These are phyloP conservation scores for Limanda limanda DNA, from an alignment of 2,113 vertebrate species.

Conservation along the genomic window DNA sequence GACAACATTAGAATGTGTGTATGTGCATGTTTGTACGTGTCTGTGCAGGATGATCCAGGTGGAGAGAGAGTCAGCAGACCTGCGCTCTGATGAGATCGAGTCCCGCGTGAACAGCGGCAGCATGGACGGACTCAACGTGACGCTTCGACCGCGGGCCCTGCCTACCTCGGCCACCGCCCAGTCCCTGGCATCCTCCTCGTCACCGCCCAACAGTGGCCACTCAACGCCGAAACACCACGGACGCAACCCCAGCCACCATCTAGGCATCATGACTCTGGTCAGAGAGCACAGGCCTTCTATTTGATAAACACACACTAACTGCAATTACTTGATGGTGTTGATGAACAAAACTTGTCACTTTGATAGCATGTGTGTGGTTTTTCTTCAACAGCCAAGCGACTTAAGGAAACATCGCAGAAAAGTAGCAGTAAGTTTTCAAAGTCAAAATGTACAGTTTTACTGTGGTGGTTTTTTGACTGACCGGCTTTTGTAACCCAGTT, in stretches of 20 bases:
- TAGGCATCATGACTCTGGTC: slow-evolving; percentile 98
- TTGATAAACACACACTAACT: background rate
- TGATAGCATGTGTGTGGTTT: slow-evolving; percentile 31
- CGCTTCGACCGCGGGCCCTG: slow-evolving; percentile 89
- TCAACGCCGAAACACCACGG: slow-evolving; percentile 91
- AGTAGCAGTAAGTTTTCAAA: slow-evolving; percentile 89
- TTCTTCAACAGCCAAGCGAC: slow-evolving; percentile 91
- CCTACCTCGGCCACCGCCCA: slow-evolving; percentile 94
- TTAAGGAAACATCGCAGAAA: slow-evolving; percentile 96
- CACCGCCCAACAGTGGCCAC: slow-evolving; percentile 90
- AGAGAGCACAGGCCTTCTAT: slow-evolving; percentile 49
- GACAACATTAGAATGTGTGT: background rate
- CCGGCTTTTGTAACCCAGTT: background rate
- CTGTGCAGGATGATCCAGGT: slow-evolving; percentile 94
- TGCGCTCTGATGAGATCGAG: slow-evolving; percentile 92
- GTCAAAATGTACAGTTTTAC: background rate
- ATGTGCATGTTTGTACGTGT: background rate
- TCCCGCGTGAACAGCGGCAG: slow-evolving; percentile 92
- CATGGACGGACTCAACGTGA: slow-evolving; percentile 94
- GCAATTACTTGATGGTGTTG: too few species aligned
- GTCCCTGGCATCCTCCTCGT: slow-evolving; percentile 91
- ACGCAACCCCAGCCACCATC: slow-evolving; percentile 91
- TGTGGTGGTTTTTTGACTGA: background rate
- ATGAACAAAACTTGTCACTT: background rate
- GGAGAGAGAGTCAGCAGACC: slow-evolving; percentile 93